Percentiles rank a stretch among this genome's conserved stretches.
Conservation (phyloP, 1,140 invertebrate species). For the Cotesia glomerata region DNA sequence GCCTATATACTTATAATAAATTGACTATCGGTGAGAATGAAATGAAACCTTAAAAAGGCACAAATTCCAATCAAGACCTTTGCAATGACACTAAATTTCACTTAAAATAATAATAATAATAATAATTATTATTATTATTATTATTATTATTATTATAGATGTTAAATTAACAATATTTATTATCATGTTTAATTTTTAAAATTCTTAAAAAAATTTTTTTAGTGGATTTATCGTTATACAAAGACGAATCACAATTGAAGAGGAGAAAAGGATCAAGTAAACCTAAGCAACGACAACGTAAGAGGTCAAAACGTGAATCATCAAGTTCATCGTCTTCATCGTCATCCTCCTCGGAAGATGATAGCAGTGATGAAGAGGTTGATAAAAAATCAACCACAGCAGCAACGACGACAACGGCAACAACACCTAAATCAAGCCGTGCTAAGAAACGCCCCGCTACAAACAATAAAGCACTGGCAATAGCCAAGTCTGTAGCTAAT, state of each 20-base stretch:
- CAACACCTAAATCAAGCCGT: conserved; percentile 43
- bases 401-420: conserved; percentile 38
- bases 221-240: conserved; percentile 82
- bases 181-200: too few relatives aligned
- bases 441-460: conserved; percentile 47
- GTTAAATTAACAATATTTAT: too few relatives aligned
- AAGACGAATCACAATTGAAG: conserved; percentile 79
- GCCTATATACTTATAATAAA: too few relatives aligned
- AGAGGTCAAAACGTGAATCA: conserved; percentile 44
- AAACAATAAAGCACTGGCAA: conserved; percentile 48
- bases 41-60: too few relatives aligned
- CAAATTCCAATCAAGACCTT: too few relatives aligned
- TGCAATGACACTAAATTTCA: too few relatives aligned
- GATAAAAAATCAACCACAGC: conserved; percentile 31
- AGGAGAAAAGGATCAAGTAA: conserved; percentile 65
- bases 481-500: conserved; percentile 54
- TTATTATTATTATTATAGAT: too few relatives aligned
- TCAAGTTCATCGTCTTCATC: conserved; percentile 22
- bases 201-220: conserved; percentile 41
- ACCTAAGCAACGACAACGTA: conserved; percentile 50
- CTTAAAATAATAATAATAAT: too few relatives aligned
- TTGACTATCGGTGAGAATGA: too few relatives aligned
- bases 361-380: conserved; percentile 26
- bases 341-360: conserved; percentile 37
- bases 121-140: too few relatives aligned